phyloP scores from a whole-genome alignment of 2,888 invertebrate genomes.

The Thera britannica region DNA sequence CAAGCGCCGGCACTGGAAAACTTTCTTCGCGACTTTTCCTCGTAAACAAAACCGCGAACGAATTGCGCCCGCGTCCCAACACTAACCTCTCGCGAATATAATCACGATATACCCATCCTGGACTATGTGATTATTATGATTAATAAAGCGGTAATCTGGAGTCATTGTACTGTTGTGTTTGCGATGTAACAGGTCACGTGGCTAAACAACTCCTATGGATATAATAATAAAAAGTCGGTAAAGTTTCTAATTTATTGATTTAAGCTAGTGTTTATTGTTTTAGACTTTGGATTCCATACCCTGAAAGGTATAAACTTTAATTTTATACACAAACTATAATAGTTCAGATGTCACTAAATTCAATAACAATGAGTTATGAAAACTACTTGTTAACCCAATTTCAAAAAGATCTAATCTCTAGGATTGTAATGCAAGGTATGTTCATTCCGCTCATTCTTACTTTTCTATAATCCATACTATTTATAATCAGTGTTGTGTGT shows the following conservation, averaged over 20 bases:
- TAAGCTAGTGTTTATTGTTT: constrained; percentile 41
- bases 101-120: constrained; percentile 8
- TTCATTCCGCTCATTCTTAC: constrained; percentile 15
- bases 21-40: constrained; percentile 83
- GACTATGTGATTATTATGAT: constrained; percentile 65
- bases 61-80: constrained; percentile 58
- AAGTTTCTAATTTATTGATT: constrained; percentile 65
- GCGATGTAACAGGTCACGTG: constrained; percentile 68
- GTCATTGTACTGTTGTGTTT: constrained; percentile 61
- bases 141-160: constrained; percentile 48
- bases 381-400: constrained; percentile 24
- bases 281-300: constrained; percentile 29
- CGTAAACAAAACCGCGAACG: constrained; percentile 75
- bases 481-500: constrained; percentile 14
- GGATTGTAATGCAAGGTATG: constrained; percentile 32
- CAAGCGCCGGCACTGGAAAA: constrained; percentile 77
- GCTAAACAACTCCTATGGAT: constrained; percentile 80
- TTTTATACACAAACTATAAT: constrained; percentile 18
- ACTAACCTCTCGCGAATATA: constrained; percentile 34
- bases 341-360: constrained; percentile 13
- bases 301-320: constrained; percentile 25
- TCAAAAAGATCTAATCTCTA: constrained; percentile 31
- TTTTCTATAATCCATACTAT: constrained; percentile 11
- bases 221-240: constrained; percentile 83
- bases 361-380: constrained; percentile 25